phyloP scores from a whole-genome alignment of 2,888 invertebrate species.

The Netelia fuscicornis region DNA sequence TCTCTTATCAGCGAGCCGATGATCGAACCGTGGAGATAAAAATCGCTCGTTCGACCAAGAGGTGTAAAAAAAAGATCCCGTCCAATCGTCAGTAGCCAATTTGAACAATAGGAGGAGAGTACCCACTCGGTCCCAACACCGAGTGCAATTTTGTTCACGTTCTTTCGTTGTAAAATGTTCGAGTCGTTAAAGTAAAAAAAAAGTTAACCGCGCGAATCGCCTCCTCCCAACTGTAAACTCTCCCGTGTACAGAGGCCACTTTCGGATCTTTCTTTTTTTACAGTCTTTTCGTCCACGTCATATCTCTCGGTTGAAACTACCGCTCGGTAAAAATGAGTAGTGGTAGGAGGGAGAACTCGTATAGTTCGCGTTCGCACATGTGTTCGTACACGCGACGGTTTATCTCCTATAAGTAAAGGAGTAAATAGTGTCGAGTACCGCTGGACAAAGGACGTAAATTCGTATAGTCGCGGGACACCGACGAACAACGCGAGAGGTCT shows the following conservation, averaged over 20 bases:
- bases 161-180: neutral
- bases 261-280: neutral
- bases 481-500: slow-evolving; percentile 73
- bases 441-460: slow-evolving; percentile 80
- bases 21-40: neutral
- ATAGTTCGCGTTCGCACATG: slow-evolving; percentile 19
- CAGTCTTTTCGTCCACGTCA: slow-evolving; percentile 1
- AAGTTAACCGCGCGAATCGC: neutral
- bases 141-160: neutral
- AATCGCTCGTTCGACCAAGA: neutral
- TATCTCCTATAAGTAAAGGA: slow-evolving; percentile 39
- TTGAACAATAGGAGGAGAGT: neutral
- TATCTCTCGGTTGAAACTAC: slow-evolving; percentile 3
- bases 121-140: neutral
- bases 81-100: neutral
- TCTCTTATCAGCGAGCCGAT: neutral
- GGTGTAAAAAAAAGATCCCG: neutral
- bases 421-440: slow-evolving; percentile 74
- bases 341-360: neutral
- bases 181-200: slow-evolving; percentile 9
- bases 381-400: slow-evolving; percentile 29
- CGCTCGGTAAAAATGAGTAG: neutral
- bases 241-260: neutral
- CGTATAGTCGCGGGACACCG: slow-evolving; percentile 72
- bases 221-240: neutral